phyloP scores from a whole-genome alignment of 2,888 invertebrate genomes.

The Limnephilus marmoratus region DNA sequence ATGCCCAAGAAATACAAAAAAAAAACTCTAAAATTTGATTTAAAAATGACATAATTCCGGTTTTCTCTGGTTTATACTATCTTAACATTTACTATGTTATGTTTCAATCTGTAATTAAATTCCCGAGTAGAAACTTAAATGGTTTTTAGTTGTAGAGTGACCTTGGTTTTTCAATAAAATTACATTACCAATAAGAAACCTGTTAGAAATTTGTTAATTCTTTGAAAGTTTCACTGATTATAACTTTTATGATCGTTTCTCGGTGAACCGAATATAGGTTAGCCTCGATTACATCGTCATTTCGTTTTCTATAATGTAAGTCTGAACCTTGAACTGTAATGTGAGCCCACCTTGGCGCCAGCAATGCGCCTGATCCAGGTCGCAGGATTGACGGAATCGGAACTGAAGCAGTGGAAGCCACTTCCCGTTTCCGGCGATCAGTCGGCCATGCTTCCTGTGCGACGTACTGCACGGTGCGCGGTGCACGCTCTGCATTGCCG shows the following conservation, averaged over 20 bases:
- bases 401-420: conserved; percentile 17
- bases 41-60: too few relatives aligned
- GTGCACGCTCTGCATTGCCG: not conserved
- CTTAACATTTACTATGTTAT: not conserved
- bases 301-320: not conserved
- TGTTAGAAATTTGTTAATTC: not conserved
- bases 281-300: not conserved
- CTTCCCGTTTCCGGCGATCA: conserved; percentile 38
- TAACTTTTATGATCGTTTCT: too few relatives aligned
- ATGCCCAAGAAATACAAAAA: too few relatives aligned
- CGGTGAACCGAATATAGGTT: not conserved
- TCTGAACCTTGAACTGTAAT: not conserved
- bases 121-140: not conserved
- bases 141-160: not conserved
- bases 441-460: conserved; percentile 52
- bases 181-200: not conserved
- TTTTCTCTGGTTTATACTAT: too few relatives aligned
- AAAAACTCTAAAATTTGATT: too few relatives aligned
- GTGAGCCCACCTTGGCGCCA: not conserved
- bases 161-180: not conserved
- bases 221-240: not conserved
- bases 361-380: not conserved
- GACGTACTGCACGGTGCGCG: not conserved
- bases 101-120: not conserved
- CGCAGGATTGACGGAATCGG: conserved; percentile 2